These are phyloP conservation scores for Apantesis nais DNA, from an alignment of 2,888 invertebrate genomes.

Conservation along the genomic window DNA sequence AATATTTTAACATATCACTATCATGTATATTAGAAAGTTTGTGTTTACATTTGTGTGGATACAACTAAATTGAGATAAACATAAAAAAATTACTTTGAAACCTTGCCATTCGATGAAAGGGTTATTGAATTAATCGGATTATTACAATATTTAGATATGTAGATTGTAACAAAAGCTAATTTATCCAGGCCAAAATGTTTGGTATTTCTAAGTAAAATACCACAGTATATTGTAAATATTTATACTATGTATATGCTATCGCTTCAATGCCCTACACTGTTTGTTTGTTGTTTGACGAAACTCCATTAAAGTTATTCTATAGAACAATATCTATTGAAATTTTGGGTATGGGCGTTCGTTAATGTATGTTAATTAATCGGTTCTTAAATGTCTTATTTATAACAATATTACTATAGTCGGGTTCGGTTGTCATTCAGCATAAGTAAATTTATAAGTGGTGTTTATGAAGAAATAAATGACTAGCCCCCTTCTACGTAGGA, in stretches of 20 bases:
- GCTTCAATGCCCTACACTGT: neutral
- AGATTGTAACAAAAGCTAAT: neutral
- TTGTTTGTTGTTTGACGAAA: neutral
- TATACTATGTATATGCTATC: neutral
- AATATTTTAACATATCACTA: neutral
- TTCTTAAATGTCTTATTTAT: neutral
- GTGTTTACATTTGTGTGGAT: neutral
- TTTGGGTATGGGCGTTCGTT: neutral
- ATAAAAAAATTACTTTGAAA: neutral
- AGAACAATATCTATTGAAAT: neutral
- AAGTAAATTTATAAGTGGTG: too few species aligned
- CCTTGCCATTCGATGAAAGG: neutral
- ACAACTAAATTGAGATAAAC: neutral
- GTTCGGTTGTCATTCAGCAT: too few species aligned
- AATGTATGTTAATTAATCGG: neutral
- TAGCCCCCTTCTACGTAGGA: too few species aligned
- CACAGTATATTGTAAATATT: neutral
- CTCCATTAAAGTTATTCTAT: constrained; percentile 2
- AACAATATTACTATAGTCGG: too few species aligned
- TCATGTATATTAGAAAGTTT: neutral
- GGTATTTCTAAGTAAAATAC: neutral
- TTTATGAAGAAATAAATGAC: too few species aligned
- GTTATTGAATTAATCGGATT: neutral
- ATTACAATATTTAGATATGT: too few species aligned
- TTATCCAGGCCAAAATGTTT: neutral